Evolutionary conservation across 2,888 invertebrate genomes (phyloP).

Genomic region (Nemapogon koenigi): DNA sequence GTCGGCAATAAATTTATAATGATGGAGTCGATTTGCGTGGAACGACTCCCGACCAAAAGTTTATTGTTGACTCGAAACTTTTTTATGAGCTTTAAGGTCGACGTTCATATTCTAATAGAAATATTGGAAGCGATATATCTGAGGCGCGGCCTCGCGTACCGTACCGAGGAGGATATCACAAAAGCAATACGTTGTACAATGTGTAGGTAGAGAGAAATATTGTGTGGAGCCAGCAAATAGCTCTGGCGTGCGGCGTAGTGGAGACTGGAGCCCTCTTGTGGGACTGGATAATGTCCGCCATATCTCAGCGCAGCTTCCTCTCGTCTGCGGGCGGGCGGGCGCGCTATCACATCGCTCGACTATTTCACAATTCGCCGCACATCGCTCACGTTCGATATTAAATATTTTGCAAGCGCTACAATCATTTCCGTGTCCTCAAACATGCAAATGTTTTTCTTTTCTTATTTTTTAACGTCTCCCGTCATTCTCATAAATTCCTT

Average conservation of each 20-base stretch:
- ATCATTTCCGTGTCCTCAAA: conserved; percentile 2
- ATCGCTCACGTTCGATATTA: no score
- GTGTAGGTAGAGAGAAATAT: conserved; percentile 2
- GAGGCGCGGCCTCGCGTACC: not conserved
- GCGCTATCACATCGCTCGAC: not conserved
- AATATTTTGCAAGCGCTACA: not conserved
- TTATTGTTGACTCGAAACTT: conserved; percentile 19
- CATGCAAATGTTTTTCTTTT: conserved; percentile 3
- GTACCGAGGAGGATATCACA: not conserved
- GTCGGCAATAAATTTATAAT: conserved; percentile 22
- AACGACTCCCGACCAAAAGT: conserved; percentile 17
- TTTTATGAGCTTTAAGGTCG: conserved; percentile 18
- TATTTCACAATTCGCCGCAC: no score
- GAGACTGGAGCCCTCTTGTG: not conserved
- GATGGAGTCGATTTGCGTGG: conserved; percentile 21
- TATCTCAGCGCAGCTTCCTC: conserved; percentile 6
- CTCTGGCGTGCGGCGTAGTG: not conserved
- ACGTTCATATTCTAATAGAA: conserved; percentile 10
- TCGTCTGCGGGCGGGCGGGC: not conserved
- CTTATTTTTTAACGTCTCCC: conserved; percentile 5
- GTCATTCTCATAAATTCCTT: conserved; percentile 34
- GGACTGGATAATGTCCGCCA: conserved; percentile 8
- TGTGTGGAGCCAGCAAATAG: not conserved
- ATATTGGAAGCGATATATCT: conserved; percentile 12
- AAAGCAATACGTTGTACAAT: conserved; percentile 4